Conservation (phyloP, 2,113 vertebrate genomes). For the Myiozetetes cayanensis region DNA sequence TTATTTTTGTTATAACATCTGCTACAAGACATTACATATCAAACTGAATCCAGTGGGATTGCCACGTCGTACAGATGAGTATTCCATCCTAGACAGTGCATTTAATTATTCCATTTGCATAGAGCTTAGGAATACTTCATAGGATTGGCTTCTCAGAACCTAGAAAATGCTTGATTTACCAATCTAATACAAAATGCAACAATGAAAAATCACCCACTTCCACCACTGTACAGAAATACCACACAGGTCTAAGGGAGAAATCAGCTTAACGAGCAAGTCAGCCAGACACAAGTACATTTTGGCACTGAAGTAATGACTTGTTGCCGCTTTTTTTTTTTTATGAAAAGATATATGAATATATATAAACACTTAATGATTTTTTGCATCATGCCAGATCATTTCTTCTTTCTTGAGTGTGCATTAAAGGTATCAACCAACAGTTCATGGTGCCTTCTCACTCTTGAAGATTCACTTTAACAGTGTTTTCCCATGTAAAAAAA, state of each 20-base stretch:
- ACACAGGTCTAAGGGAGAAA: conserved; percentile 16
- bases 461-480: conserved; percentile 52
- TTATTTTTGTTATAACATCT: conserved; percentile 69
- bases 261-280: not conserved
- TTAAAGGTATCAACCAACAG: conserved; percentile 52
- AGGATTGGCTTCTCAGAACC: conserved; percentile 58
- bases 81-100: conserved; percentile 8
- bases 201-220: conserved; percentile 4
- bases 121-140: conserved; percentile 30
- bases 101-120: conserved; percentile 20
- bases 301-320: conserved; percentile 68
- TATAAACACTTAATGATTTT: conserved; percentile 64
- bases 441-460: conserved; percentile 47
- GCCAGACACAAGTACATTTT: conserved; percentile 31
- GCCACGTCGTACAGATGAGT: not conserved
- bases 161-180: conserved; percentile 6
- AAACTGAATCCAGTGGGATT: conserved; percentile 38
- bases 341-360: conserved; percentile 57
- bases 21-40: conserved; percentile 72
- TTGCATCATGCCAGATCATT: conserved; percentile 65
- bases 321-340: conserved; percentile 44
- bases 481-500: conserved; percentile 55
- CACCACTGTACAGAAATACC: conserved; percentile 19
- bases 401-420: conserved; percentile 62
- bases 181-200: conserved; percentile 24